Evolutionary conservation across 2,797 vertebrate species (phyloP), one percentile per base, ranked within the genome.

Genomic region (Micropoecilia bifurca): DNA sequence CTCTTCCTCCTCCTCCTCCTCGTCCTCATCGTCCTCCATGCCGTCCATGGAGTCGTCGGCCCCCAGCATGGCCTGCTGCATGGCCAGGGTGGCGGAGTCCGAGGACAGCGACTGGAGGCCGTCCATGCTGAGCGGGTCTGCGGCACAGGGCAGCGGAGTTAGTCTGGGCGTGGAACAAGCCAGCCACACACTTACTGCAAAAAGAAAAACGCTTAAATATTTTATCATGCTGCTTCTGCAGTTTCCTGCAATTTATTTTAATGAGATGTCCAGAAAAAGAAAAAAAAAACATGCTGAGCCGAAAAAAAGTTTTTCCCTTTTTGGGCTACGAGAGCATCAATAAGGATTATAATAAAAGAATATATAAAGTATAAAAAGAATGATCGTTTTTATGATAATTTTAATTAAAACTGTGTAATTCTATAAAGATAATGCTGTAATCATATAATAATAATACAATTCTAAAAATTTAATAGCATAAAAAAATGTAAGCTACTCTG

Each of bases 61-160:
- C 69, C 93, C 97, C 92, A 99, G 96, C 98, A 99, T 98, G 28
- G 97, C 98, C 85, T 99, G 98, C 95, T 99, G 98, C 97, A 99
- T 99, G 85, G 98, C 97, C 92, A 99, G 96, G 33, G 98, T 98
- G 92, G 98, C 98, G 0, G 97, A 98, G 91, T 99, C 98, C 1
- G 98, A 99, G 3, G 98, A 97, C 77, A 99, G 95, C 2, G 98
- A 96, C 79, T 99, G 98, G 80, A 99, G 96, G 93, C 95, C 97
- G 94, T 99, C 98, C 95, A 99, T 94, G 75, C 82, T 96, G 89
- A 99, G 95, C 0, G 97, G 97, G 87, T 97, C 98, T 99, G 75
- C 7, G 43, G 53, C 25, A 71, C 50, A 74, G 48, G n/a, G 30
- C 36, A 77, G 47, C 9, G 25, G 16, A 20, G 55, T 75, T 75